Conservation (phyloP, 1,140 invertebrate species). For the Aricia agestis region DNA sequence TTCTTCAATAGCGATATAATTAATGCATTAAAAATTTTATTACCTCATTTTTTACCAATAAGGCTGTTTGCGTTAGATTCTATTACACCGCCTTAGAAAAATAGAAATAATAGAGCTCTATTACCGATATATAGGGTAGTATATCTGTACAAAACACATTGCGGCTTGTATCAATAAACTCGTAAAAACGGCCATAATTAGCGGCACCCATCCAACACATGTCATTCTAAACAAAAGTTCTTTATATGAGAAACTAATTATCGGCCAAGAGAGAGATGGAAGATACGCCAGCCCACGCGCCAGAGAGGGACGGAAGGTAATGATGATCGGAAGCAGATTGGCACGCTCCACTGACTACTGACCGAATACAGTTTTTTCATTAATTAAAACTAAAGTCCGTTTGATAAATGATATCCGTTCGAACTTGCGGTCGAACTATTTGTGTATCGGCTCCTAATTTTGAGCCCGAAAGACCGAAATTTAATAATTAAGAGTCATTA, state of each 20-base stretch:
- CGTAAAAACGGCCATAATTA: constrained; percentile 57
- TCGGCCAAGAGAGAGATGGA: constrained; percentile 33
- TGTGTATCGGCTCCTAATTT: background rate
- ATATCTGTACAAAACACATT: background rate
- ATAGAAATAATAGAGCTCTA: background rate
- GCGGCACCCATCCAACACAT: constrained; percentile 49
- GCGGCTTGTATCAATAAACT: constrained; percentile 38
- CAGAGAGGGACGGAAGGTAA: constrained; percentile 32
- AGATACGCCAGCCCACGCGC: constrained; percentile 15
- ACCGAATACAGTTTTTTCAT: constrained; percentile 63
- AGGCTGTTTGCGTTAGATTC: background rate
- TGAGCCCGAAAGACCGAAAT: background rate
- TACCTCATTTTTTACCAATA: background rate
- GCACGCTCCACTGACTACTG: constrained; percentile 55
- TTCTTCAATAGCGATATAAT: background rate
- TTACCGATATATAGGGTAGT: background rate
- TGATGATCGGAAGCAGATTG: constrained; percentile 65
- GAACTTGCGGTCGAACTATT: constrained; percentile 2
- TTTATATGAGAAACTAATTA: constrained; percentile 68
- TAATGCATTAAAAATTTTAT: background rate
- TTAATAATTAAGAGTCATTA: background rate
- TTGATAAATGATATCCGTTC: constrained; percentile 49
- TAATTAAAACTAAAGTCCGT: constrained; percentile 62
- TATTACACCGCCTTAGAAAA: background rate
- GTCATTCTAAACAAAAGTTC: constrained; percentile 60